Percentiles rank a stretch among this genome's conserved stretches.
Evolutionary conservation across 2,113 vertebrate genomes (phyloP).

Genomic region (Conger conger): DNA sequence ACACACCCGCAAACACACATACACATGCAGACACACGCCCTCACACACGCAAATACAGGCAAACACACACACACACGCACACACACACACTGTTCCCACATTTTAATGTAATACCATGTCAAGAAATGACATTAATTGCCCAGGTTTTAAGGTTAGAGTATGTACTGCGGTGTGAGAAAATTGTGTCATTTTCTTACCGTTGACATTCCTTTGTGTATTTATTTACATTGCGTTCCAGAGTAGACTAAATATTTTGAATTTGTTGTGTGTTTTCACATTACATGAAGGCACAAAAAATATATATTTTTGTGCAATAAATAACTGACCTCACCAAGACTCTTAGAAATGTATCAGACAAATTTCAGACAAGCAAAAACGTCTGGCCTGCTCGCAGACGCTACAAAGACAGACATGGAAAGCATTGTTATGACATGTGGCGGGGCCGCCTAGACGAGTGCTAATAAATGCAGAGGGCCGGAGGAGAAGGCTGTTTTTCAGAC

Average conservation of each 20-base stretch:
- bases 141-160: no score
- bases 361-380: not conserved
- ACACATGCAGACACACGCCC: not conserved
- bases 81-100: not conserved
- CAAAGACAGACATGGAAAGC: constrained; percentile 2
- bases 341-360: not conserved
- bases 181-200: no score
- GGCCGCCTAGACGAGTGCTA: not conserved
- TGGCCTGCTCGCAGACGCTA: constrained; percentile 1
- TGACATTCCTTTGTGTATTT: no score
- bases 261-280: not conserved
- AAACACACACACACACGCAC: not conserved
- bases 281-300: not conserved
- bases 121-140: no score
- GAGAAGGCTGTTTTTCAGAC: constrained; percentile 59
- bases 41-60: no score
- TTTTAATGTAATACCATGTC: not conserved
- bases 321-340: not conserved
- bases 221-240: not conserved
- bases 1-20: not conserved
- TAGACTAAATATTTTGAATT: not conserved
- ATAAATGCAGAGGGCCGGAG: constrained; percentile 1
- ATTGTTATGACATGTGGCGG: constrained; percentile 11
- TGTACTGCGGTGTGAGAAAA: no score
- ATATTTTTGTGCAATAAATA: not conserved